phyloP scores from a whole-genome alignment of 2,113 vertebrate genomes.

The Rousettus leschenaultii region DNA sequence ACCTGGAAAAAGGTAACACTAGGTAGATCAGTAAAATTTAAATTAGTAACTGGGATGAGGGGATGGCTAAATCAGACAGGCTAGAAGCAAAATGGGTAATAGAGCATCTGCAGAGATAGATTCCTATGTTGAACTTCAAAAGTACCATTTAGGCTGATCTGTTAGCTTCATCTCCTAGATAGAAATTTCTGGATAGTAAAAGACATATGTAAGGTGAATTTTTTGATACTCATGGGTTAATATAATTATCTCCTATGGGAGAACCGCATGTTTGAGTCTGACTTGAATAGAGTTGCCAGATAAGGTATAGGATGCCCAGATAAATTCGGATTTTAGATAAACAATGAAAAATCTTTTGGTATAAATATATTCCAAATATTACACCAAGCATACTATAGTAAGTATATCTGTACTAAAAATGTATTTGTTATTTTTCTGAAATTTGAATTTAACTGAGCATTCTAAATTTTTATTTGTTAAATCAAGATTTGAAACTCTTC shows the following conservation, averaged over 20 bases:
- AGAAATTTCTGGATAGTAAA: neutral
- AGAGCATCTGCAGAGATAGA: neutral
- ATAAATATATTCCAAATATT: neutral
- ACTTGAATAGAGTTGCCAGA: neutral
- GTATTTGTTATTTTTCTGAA: constrained; percentile 23
- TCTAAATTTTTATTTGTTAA: neutral
- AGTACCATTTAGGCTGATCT: neutral
- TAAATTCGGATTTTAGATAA: neutral
- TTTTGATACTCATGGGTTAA: neutral
- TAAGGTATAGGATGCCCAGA: neutral
- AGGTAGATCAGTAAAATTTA: neutral
- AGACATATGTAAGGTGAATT: neutral
- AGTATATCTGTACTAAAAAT: neutral
- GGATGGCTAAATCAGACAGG: neutral
- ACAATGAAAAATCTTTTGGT: neutral
- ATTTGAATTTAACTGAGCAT: neutral
- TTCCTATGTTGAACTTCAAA: neutral
- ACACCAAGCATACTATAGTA: neutral
- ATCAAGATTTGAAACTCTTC: neutral
- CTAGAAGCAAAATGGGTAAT: neutral
- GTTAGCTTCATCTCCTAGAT: neutral
- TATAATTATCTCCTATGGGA: neutral
- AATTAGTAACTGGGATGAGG: neutral
- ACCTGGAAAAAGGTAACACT: neutral
- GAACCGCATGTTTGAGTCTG: neutral